Evolutionary conservation across 2,888 invertebrate species (phyloP).

Genomic region (Prenolepis imparis): DNA sequence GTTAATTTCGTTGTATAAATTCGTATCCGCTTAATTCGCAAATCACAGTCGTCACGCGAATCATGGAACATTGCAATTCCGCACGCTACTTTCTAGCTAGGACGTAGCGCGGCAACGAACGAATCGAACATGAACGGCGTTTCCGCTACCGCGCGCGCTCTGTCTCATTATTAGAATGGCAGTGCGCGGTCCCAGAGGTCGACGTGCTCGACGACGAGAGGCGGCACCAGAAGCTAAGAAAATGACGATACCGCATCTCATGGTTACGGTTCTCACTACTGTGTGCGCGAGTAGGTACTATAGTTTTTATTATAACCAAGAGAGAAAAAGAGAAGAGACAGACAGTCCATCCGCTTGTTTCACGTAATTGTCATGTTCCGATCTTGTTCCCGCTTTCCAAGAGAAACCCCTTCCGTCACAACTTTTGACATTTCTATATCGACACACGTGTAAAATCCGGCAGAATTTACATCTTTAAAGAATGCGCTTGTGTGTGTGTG

Average conservation of each 20-base stretch:
- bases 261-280: constrained; percentile 1
- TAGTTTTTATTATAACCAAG: constrained; percentile 4
- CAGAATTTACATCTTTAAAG: not conserved
- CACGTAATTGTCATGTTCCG: constrained; percentile 45
- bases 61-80: constrained; percentile 19
- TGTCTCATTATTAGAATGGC: constrained; percentile 46
- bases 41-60: constrained; percentile 35
- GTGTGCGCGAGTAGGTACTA: constrained; percentile 1
- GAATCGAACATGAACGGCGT: constrained; percentile 42
- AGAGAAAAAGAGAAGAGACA: not conserved
- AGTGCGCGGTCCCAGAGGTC: constrained; percentile 29
- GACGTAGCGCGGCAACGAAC: not conserved
- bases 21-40: constrained; percentile 34
- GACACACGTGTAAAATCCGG: not conserved
- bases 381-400: constrained; percentile 57
- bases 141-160: constrained; percentile 37
- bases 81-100: constrained; percentile 31
- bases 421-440: constrained; percentile 44
- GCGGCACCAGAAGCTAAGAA: not conserved
- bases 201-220: constrained; percentile 42
- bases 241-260: not conserved
- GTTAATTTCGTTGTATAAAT: not conserved
- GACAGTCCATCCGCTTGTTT: constrained; percentile 32
- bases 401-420: constrained; percentile 42
- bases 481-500: too few relatives aligned